phyloP scores from a whole-genome alignment of 2,113 vertebrate species.

The Corvus hawaiiensis region DNA sequence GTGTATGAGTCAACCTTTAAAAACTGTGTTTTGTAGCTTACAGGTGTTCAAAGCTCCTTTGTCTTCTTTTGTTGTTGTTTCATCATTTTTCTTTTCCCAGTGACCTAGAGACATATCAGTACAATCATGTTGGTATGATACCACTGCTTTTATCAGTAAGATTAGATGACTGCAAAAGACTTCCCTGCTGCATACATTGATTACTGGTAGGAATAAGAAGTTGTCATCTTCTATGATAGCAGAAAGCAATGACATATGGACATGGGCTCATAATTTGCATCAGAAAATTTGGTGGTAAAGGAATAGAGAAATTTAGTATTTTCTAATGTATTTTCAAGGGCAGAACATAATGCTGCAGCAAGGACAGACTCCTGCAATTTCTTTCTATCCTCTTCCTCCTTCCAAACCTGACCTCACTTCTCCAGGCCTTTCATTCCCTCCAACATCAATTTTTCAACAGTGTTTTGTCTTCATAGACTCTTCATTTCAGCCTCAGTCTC shows the following conservation, averaged over 20 bases:
- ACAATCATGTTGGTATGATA: not conserved
- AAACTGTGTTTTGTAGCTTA: not conserved
- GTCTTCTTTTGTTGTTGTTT: not conserved
- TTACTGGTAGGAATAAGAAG: not conserved
- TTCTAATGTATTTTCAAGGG: not conserved
- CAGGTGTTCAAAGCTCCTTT: not conserved
- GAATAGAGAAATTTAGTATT: not conserved
- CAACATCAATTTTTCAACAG: not conserved
- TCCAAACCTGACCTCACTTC: not conserved
- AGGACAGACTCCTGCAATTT: not conserved
- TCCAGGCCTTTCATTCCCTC: not conserved
- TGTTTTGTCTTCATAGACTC: not conserved
- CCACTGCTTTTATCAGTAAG: not conserved
- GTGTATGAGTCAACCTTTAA: not conserved
- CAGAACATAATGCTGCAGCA: not conserved
- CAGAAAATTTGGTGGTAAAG: not conserved
- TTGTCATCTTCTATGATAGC: not conserved
- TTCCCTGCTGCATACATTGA: not conserved
- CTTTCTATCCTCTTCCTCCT: not conserved
- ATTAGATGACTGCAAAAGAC: not conserved
- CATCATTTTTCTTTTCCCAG: not conserved
- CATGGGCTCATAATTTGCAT: not conserved
- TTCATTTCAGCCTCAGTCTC: slow-evolving; percentile 19
- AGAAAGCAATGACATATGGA: not conserved
- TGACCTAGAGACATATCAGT: not conserved